Conservation (phyloP, 2,113 vertebrate genomes). For the Xyrauchen texanus region DNA sequence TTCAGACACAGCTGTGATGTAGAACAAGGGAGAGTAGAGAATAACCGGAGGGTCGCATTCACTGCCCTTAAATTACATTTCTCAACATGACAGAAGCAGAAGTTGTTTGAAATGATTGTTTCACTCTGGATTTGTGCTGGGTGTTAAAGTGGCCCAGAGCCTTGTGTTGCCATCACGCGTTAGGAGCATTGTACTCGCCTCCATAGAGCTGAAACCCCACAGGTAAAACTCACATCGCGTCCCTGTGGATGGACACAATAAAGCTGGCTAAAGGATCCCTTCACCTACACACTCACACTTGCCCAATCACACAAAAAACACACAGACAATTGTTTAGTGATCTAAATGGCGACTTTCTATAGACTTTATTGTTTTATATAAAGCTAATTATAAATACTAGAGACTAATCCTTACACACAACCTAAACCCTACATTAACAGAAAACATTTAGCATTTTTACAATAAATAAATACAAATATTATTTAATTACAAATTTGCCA, state of each 20-base stretch:
- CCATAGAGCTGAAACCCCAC: slow-evolving; percentile 29
- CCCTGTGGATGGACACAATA: slow-evolving; percentile 22
- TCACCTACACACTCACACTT: slow-evolving; percentile 32
- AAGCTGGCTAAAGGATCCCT: neutral
- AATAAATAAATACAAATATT: too few species aligned
- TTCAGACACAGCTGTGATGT: slow-evolving; percentile 51
- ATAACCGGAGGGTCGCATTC: slow-evolving; percentile 71
- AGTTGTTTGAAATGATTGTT: slow-evolving; percentile 73
- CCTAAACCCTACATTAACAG: too few species aligned
- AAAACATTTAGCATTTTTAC: too few species aligned
- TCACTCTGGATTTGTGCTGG: slow-evolving; percentile 67
- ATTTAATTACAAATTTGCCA: too few species aligned
- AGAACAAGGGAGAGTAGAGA: slow-evolving; percentile 34
- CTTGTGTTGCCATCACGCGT: slow-evolving; percentile 48
- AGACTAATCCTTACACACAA: too few species aligned
- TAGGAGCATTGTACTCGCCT: slow-evolving; percentile 26
- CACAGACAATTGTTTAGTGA: slow-evolving; percentile 37
- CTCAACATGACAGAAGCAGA: slow-evolving; percentile 73
- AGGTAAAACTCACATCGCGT: slow-evolving; percentile 48
- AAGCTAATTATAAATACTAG: too few species aligned
- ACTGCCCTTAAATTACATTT: slow-evolving; percentile 77
- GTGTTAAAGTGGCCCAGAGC: slow-evolving; percentile 67
- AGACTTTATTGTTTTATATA: neutral
- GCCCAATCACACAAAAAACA: slow-evolving; percentile 23
- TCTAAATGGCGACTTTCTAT: neutral